Conservation (phyloP, 2,113 vertebrate species). For the Muntiacus reevesi region DNA sequence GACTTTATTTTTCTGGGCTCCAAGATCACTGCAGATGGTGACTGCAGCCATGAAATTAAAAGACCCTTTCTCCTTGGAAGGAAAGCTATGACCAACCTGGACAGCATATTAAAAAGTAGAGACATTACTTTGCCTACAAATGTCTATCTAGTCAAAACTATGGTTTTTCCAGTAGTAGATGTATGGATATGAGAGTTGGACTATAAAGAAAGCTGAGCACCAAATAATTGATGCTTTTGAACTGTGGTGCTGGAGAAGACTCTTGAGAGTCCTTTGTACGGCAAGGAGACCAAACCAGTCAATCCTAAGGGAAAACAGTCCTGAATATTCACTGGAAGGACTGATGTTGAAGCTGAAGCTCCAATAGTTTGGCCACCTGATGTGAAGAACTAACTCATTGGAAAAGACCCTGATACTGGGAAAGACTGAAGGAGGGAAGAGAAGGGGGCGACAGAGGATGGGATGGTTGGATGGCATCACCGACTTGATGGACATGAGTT, state of each 20-base stretch:
- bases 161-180: neutral
- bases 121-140: neutral
- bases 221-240: neutral
- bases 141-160: neutral
- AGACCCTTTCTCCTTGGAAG: neutral
- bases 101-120: neutral
- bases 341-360: neutral
- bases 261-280: neutral
- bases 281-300: neutral
- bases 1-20: neutral
- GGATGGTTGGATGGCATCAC: neutral
- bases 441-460: neutral
- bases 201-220: neutral
- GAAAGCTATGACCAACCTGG: neutral
- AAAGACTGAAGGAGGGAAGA: neutral
- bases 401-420: neutral
- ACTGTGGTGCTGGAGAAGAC: neutral
- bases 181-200: neutral
- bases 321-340: neutral
- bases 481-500: neutral
- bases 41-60: neutral
- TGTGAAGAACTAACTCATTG: neutral
- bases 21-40: neutral
- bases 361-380: neutral
- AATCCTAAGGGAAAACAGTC: neutral